Base-by-base conservation (phyloP, 2,113 vertebrate genomes). In the Apodemus speciosus region DNA sequence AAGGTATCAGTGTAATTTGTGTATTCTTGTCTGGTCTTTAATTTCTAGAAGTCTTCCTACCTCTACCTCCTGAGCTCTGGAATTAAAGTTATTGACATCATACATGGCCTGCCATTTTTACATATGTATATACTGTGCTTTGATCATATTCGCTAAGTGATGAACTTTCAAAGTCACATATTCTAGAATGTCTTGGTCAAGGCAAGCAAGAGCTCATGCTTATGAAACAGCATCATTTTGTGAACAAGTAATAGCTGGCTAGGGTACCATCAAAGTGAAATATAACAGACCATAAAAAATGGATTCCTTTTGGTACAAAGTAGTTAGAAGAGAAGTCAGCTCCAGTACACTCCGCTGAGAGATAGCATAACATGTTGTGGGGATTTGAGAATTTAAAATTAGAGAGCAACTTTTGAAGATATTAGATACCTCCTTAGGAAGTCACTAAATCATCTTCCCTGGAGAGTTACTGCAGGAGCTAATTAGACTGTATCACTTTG, bases 351-450 rank as follows among this genome's bases (percentile, higher is more conserved):
- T 21, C 38, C 64, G 13, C 43, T 23, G 84, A 83, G 60, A 38
- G 75, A 49, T 11, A 21, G 56, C 25, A 73, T 66, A 46, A 23
- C 1, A 18, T 46, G 58, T 11, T 23, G 18, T 51, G 60, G 76
- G 15, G 6, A 75, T 93, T 93, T 80, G 91, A 92, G 86, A 89
- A 11, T 84, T 95, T 53, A 79, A 84, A 94, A 92, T 84, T 43
- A 69, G 79, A 94, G 32, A 86, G n/a, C 72, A 79, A 91, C 6
- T 2, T 91, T 91, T 64, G 64, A 90, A 90, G 62, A 51, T 69
- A 32, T 38, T 80, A 94, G 85, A 71, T n/a, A 27, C 3, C 79
- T 93, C 62, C 27, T 80, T 95, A 75, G 64, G 85, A 89, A 95
- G 60, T 49, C 80, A 25, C 6, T 2, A 60, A 93, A 64, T 76